phyloP scores from a whole-genome alignment of 2,797 vertebrate species.

The Liasis olivaceus region DNA sequence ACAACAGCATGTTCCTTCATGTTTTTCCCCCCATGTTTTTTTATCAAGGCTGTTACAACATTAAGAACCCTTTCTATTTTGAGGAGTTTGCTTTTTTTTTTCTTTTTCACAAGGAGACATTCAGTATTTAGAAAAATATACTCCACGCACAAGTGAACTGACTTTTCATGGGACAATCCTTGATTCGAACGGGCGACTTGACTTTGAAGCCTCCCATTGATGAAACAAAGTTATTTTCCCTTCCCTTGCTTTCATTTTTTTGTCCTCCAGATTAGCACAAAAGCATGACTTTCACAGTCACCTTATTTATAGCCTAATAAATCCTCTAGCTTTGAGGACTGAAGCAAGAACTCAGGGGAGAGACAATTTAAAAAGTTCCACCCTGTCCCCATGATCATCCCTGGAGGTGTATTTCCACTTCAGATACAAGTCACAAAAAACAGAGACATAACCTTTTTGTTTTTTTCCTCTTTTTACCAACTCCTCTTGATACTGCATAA shows the following conservation, averaged over 20 bases:
- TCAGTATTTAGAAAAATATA: not conserved
- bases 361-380: constrained; percentile 6
- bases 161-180: not conserved
- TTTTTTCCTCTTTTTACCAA: not conserved
- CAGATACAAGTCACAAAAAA: not conserved
- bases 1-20: not conserved
- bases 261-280: not conserved
- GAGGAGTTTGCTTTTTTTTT: not conserved
- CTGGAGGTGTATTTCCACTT: constrained; percentile 20
- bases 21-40: not conserved
- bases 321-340: constrained; percentile 20
- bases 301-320: constrained; percentile 32
- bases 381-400: not conserved
- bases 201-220: not conserved
- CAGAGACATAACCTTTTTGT: not conserved
- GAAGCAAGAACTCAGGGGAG: constrained; percentile 4
- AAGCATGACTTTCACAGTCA: constrained; percentile 36
- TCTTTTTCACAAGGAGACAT: not conserved
- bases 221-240: not conserved
- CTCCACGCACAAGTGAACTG: too few relatives aligned
- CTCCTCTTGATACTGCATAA: not conserved
- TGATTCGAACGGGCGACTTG: not conserved
- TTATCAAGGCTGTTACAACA: not conserved
- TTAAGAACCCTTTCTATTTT: not conserved
- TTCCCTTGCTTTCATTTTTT: not conserved